Conservation (phyloP, 2,888 invertebrate genomes). For the Metallyticus violacea region DNA sequence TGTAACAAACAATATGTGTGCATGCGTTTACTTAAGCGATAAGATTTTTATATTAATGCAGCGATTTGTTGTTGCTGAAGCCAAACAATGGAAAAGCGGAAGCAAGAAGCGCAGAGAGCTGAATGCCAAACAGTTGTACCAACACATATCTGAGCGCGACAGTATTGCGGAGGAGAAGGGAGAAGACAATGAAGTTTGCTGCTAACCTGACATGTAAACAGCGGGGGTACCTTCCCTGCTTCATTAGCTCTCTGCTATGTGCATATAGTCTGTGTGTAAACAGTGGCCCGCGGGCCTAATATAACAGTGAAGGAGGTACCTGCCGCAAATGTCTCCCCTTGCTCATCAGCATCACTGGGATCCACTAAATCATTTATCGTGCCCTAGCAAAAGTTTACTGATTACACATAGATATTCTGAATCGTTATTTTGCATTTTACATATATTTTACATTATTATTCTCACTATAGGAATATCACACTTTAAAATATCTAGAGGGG, state of each 20-base stretch:
- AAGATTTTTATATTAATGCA: not conserved
- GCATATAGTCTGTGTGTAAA: conserved; percentile 17
- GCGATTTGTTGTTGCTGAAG: not conserved
- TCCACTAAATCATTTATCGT: not conserved
- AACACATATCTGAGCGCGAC: not conserved
- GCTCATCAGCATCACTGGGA: not conserved
- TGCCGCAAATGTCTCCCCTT: not conserved
- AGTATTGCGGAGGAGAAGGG: not conserved
- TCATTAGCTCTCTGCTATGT: conserved; percentile 18
- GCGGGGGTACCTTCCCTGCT: not conserved
- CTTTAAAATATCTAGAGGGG: no score
- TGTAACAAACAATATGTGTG: no score
- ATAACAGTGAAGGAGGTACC: not conserved
- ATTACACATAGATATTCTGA: no score
- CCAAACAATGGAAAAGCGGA: not conserved
- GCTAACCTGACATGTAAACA: conserved; percentile 5
- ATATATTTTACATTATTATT: no score
- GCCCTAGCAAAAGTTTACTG: not conserved
- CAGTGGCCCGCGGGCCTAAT: conserved; percentile 19
- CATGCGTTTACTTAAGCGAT: no score
- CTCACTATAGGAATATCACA: no score
- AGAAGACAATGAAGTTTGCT: conserved; percentile 4
- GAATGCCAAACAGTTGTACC: not conserved
- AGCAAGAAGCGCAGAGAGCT: not conserved
- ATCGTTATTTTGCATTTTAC: no score